These are phyloP conservation scores for Bolinopsis microptera DNA, from an alignment of 37 sponge, comb jelly and placozoan genomes.

Conservation along the genomic window DNA sequence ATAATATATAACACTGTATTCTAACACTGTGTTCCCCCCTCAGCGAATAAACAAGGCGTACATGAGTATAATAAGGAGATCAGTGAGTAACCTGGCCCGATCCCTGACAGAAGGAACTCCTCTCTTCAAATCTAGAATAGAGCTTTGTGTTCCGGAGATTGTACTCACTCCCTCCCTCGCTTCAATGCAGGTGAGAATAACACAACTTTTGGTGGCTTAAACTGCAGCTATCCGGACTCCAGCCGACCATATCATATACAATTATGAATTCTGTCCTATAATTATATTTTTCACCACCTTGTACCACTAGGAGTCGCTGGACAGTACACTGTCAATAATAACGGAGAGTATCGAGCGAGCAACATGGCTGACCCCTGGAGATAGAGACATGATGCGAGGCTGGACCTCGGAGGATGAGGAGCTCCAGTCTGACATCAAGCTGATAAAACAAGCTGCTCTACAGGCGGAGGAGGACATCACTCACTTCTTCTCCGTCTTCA, in stretches of 20 bases:
- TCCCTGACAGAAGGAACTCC: neutral
- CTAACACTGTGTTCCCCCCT: too few species aligned
- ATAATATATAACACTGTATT: too few species aligned
- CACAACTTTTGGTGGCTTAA: too few species aligned
- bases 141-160: constrained; percentile 59
- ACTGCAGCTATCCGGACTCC: too few species aligned
- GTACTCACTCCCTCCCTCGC: constrained; percentile 44
- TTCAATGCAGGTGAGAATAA: constrained; percentile 43
- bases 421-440: constrained; percentile 12
- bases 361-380: constrained; percentile 6
- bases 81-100: constrained; percentile 26
- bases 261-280: too few species aligned
- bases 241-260: too few species aligned
- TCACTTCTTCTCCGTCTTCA: constrained; percentile 50
- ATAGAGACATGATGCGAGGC: constrained; percentile 2
- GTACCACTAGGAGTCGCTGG: constrained; percentile 29
- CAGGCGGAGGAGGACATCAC: neutral
- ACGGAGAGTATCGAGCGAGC: constrained; percentile 44
- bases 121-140: constrained; percentile 40
- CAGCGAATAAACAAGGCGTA: constrained; percentile 62
- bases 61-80: constrained; percentile 41
- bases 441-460: constrained; percentile 4
- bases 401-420: constrained; percentile 26
- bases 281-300: too few species aligned
- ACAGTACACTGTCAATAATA: neutral